Evolutionary conservation across 1,140 invertebrate genomes (phyloP).

Genomic region (Druon quercuslanigerum): DNA sequence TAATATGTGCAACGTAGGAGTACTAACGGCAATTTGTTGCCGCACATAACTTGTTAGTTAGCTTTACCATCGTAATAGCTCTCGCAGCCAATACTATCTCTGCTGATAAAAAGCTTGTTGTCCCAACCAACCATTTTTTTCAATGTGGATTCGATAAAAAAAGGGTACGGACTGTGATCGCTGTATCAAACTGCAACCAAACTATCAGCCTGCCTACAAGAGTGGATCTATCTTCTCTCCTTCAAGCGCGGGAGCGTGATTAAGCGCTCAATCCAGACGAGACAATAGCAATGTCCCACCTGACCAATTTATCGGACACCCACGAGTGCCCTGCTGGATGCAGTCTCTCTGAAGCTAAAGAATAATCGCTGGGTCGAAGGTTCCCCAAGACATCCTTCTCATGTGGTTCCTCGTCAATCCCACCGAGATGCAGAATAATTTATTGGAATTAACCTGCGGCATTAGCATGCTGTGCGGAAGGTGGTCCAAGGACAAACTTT

Average conservation of each 20-base stretch:
- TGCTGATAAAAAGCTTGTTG: too few relatives aligned
- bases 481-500: background rate
- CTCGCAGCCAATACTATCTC: too few relatives aligned
- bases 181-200: background rate
- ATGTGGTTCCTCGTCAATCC: background rate
- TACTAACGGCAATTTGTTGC: too few relatives aligned
- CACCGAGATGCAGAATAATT: conserved; percentile 17
- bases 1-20: too few relatives aligned
- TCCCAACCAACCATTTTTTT: too few relatives aligned
- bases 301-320: conserved; percentile 70
- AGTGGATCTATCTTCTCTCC: conserved; percentile 51
- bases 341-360: background rate
- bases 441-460: conserved; percentile 11
- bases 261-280: conserved; percentile 67
- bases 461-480: conserved; percentile 4
- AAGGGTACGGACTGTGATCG: background rate
- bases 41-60: too few relatives aligned
- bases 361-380: conserved; percentile 12
- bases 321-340: conserved; percentile 47
- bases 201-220: conserved; percentile 33
- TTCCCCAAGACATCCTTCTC: conserved; percentile 23
- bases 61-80: too few relatives aligned
- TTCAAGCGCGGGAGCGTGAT: conserved; percentile 61
- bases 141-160: background rate
- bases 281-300: conserved; percentile 67